A percentile compares a stretch with the other conserved stretches of the same genome.
Conservation (phyloP, 2,797 vertebrate genomes). For the Channallabes apus region DNA sequence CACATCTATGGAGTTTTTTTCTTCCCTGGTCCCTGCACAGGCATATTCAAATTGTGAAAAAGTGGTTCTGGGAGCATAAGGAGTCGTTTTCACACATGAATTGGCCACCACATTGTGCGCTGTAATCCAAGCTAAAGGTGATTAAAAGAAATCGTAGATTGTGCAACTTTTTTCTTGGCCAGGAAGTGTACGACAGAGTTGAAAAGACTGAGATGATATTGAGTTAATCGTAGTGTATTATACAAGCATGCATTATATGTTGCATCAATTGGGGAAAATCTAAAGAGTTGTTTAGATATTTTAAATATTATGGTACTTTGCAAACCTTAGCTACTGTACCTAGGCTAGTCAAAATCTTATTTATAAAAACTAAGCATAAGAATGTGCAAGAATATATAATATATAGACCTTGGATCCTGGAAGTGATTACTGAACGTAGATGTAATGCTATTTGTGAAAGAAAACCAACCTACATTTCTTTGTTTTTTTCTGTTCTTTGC, state of each 20-base stretch:
- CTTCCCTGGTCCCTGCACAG: too few species aligned
- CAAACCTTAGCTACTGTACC: background rate
- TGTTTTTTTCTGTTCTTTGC: background rate
- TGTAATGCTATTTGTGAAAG: background rate
- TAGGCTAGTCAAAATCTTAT: background rate
- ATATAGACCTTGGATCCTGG: background rate
- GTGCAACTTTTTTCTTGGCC: too few species aligned
- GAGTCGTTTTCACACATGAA: too few species aligned
- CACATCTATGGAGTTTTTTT: too few species aligned
- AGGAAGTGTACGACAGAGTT: too few species aligned
- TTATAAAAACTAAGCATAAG: background rate
- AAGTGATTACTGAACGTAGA: background rate
- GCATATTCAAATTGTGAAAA: too few species aligned
- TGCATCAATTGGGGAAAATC: background rate
- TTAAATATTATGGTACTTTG: background rate
- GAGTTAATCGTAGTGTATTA: background rate
- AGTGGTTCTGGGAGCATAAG: too few species aligned
- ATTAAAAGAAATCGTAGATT: too few species aligned
- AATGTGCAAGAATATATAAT: too few species aligned
- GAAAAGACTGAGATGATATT: background rate
- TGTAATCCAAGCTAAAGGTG: too few species aligned
- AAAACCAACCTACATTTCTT: too few species aligned
- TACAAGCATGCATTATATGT: background rate
- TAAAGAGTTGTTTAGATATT: background rate
- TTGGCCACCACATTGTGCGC: too few species aligned